Percentiles rank a stretch among this genome's conserved stretches.
Conservation (phyloP, 2,113 vertebrate genomes). For the Oostethus manadensis region DNA sequence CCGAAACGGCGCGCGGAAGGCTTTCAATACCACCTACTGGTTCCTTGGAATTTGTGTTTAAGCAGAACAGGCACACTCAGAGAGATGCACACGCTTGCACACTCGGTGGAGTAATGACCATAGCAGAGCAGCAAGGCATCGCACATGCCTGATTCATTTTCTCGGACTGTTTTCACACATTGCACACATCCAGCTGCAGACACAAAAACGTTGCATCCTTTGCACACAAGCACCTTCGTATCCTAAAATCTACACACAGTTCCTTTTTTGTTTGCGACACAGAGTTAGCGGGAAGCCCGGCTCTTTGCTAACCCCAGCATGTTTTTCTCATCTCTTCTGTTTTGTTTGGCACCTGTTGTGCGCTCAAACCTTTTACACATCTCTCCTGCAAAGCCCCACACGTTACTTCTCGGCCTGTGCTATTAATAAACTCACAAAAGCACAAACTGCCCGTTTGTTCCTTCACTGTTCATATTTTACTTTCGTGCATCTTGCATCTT, state of each 20-base stretch:
- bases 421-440: constrained; percentile 52
- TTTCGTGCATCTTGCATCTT: background rate
- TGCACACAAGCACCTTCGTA: constrained; percentile 12
- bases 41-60: constrained; percentile 55
- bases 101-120: constrained; percentile 39
- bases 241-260: constrained; percentile 30
- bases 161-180: constrained; percentile 41
- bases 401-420: constrained; percentile 30
- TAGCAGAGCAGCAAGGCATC: constrained; percentile 44
- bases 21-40: constrained; percentile 52
- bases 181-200: constrained; percentile 45
- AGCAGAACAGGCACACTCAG: constrained; percentile 35
- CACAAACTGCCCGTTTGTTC: constrained; percentile 42
- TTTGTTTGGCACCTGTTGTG: constrained; percentile 68
- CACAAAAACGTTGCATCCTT: constrained; percentile 4
- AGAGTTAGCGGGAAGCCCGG: constrained; percentile 60
- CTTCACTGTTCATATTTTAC: constrained; percentile 6
- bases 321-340: constrained; percentile 60
- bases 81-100: constrained; percentile 14
- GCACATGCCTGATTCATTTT: constrained; percentile 53
- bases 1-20: constrained; percentile 40
- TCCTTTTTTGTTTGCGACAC: constrained; percentile 62
- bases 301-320: constrained; percentile 59
- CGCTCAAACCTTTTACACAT: constrained; percentile 21
- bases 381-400: constrained; percentile 18